Conservation (phyloP, 2,888 invertebrate species). For the Tiliacea aurago region DNA sequence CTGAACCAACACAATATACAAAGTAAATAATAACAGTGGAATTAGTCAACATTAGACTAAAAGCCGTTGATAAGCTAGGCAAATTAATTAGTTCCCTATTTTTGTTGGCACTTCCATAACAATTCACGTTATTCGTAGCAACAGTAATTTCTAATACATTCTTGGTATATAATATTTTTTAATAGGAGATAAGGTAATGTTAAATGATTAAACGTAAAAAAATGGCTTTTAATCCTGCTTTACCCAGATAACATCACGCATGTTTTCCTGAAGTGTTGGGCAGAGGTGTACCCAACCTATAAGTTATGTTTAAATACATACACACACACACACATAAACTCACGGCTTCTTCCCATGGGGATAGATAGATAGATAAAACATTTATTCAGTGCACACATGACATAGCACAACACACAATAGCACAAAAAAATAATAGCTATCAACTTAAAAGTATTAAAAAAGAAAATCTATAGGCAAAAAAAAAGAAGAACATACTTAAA, state of each 20-base stretch:
- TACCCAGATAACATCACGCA: not conserved
- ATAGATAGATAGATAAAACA: too few relatives aligned
- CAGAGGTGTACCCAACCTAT: too few relatives aligned
- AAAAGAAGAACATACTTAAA: too few relatives aligned
- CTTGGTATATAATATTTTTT: too few relatives aligned
- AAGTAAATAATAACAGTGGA: conserved; percentile 10
- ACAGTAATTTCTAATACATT: not conserved
- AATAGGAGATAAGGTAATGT: not conserved
- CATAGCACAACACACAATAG: too few relatives aligned
- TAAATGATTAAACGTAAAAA: not conserved
- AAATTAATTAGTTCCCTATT: conserved; percentile 47
- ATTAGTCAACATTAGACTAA: conserved; percentile 20
- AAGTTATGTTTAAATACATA: too few relatives aligned
- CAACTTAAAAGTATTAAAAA: too few relatives aligned
- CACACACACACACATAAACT: too few relatives aligned
- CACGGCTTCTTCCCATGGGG: too few relatives aligned
- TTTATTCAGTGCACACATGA: too few relatives aligned
- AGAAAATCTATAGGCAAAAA: too few relatives aligned
- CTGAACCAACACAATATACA: not conserved
- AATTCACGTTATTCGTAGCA: not conserved
- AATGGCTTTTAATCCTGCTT: not conserved
- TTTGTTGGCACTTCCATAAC: conserved; percentile 28
- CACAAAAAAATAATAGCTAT: too few relatives aligned
- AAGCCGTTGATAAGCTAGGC: conserved; percentile 24
- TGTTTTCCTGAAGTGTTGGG: not conserved